phyloP scores from a whole-genome alignment of 2,797 vertebrate genomes.

The Octomys mimax region DNA sequence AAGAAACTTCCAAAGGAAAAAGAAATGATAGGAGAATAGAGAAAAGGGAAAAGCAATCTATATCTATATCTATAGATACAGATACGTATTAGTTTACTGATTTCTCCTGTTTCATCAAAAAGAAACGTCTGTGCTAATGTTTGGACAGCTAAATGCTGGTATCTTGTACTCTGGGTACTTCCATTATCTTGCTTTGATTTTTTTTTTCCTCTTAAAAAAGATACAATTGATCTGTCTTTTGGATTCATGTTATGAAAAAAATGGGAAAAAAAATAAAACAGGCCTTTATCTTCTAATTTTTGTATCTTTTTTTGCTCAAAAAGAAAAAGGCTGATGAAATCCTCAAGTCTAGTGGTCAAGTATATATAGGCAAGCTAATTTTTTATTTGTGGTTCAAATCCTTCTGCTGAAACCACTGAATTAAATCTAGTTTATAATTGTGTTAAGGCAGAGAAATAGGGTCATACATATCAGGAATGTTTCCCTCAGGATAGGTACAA shows the following conservation, averaged over 20 bases:
- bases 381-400: neutral
- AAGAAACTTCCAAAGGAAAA: too few species aligned
- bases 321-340: conserved; percentile 50
- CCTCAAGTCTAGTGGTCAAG: neutral
- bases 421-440: neutral
- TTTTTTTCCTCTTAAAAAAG: too few species aligned
- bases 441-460: conserved; percentile 4
- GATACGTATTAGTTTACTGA: too few species aligned
- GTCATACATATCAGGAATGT: neutral
- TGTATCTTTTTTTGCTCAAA: neutral
- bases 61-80: too few species aligned
- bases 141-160: too few species aligned
- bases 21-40: too few species aligned
- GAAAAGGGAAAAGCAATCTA: too few species aligned
- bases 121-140: too few species aligned
- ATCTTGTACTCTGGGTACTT: too few species aligned
- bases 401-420: neutral
- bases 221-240: neutral
- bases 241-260: neutral
- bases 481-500: neutral
- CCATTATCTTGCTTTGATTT: too few species aligned
- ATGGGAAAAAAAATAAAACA: neutral
- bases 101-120: too few species aligned
- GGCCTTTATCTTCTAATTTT: neutral
- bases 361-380: neutral